Conservation (phyloP, 2,113 vertebrate genomes). For the Menidia beryllina region DNA sequence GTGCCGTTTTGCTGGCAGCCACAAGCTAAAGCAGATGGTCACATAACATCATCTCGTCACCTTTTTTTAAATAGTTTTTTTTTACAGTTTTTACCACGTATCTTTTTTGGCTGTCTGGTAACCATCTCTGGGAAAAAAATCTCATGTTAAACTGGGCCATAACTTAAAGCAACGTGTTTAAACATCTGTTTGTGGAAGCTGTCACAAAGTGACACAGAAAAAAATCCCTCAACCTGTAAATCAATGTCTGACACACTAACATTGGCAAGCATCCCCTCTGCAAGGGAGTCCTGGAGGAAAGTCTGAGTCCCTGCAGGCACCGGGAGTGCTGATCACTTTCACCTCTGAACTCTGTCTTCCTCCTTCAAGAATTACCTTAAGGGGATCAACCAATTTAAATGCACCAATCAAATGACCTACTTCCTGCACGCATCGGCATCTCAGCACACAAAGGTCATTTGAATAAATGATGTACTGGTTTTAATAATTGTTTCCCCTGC, state of each 20-base stretch:
- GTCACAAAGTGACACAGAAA: constrained; percentile 23
- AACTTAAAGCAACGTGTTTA: constrained; percentile 28
- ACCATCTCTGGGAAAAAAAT: constrained; percentile 3
- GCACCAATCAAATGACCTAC: background rate
- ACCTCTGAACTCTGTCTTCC: constrained; percentile 55
- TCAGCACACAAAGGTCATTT: background rate
- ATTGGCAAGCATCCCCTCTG: constrained; percentile 15
- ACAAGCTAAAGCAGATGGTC: background rate
- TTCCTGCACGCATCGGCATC: constrained; percentile 8
- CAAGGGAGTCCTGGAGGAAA: constrained; percentile 28
- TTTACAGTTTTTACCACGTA: constrained; percentile 4
- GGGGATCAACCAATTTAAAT: constrained; percentile 44
- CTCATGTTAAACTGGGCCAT: constrained; percentile 5
- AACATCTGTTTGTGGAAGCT: constrained; percentile 49
- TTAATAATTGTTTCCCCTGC: background rate
- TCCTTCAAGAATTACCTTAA: constrained; percentile 55
- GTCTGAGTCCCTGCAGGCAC: constrained; percentile 35
- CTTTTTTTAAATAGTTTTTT: background rate
- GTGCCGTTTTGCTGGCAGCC: background rate
- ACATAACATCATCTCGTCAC: no score
- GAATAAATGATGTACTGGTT: background rate
- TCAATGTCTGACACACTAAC: constrained; percentile 27
- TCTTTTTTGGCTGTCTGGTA: constrained; percentile 8
- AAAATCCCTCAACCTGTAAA: constrained; percentile 41
- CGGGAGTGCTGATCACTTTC: constrained; percentile 25